Conservation (phyloP, 2,888 invertebrate genomes). For the Pyralis farinalis region DNA sequence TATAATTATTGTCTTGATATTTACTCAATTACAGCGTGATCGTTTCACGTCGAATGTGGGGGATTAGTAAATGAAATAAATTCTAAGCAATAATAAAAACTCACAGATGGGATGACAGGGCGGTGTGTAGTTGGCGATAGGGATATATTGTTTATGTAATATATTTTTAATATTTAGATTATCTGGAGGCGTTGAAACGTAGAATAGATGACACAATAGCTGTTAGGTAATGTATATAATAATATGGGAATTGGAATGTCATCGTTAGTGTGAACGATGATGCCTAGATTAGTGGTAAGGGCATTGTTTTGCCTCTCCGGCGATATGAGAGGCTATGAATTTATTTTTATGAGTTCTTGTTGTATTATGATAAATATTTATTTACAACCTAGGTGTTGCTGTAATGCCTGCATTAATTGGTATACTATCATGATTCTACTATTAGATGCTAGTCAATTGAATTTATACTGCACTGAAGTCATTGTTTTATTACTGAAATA, state of each 20-base stretch:
- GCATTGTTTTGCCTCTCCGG: slow-evolving; percentile 18
- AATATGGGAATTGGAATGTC: slow-evolving; percentile 18
- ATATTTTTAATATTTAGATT: slow-evolving; percentile 17
- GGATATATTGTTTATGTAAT: slow-evolving; percentile 15
- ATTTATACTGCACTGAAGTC: slow-evolving; percentile 55
- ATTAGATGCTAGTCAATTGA: slow-evolving; percentile 77
- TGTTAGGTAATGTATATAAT: slow-evolving; percentile 20
- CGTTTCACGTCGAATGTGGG: background rate
- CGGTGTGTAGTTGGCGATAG: slow-evolving; percentile 17
- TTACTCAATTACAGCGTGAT: slow-evolving; percentile 9
- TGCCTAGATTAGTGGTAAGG: slow-evolving; percentile 21
- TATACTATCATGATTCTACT: slow-evolving; percentile 27
- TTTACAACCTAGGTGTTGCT: slow-evolving; percentile 17
- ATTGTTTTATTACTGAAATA: slow-evolving; percentile 53
- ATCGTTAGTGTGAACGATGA: slow-evolving; percentile 18
- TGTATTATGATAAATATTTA: slow-evolving; percentile 13
- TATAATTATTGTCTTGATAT: slow-evolving; percentile 9
- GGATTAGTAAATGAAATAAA: slow-evolving; percentile 11
- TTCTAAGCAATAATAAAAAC: slow-evolving; percentile 21
- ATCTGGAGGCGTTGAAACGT: slow-evolving; percentile 18
- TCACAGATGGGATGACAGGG: slow-evolving; percentile 23
- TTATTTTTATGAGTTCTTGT: slow-evolving; percentile 17
- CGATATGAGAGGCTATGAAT: slow-evolving; percentile 14
- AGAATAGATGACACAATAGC: slow-evolving; percentile 20
- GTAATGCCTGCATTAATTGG: slow-evolving; percentile 20